A percentile compares a stretch with the other conserved stretches of the same genome.
These are phyloP conservation scores for Aplysia californica DNA, from an alignment of 1,140 invertebrate genomes.

Conservation along the genomic window DNA sequence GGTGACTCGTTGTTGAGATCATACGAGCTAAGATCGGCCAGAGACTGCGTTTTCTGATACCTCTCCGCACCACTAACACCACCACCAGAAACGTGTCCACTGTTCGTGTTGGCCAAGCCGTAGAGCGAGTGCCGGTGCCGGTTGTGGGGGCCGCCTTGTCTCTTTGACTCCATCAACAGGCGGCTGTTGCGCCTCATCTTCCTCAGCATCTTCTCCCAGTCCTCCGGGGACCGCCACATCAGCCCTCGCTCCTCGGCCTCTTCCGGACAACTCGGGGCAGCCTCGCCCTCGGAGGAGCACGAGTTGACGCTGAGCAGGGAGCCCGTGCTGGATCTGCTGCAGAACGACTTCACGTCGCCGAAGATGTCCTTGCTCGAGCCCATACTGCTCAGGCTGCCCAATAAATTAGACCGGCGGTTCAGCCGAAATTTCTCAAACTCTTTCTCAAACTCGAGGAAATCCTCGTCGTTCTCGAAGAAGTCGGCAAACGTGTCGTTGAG, in stretches of 20 bases:
- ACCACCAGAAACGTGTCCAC: too few species aligned
- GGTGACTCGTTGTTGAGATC: too few species aligned
- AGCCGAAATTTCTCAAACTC: conserved; percentile 57
- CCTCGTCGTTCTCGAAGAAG: conserved; percentile 61
- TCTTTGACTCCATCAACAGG: too few species aligned
- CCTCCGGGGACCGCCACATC: conserved; percentile 54
- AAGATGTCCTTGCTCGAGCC: conserved; percentile 56
- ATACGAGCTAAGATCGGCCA: conserved; percentile 17
- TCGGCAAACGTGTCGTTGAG: conserved; percentile 55
- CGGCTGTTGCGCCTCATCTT: conserved; percentile 52
- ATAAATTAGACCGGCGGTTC: conserved; percentile 45
- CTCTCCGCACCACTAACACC: background rate
- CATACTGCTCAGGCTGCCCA: conserved; percentile 41
- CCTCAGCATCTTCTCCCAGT: conserved; percentile 58
- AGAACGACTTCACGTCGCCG: conserved; percentile 57
- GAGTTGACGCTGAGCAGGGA: background rate
- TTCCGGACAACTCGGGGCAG: conserved; percentile 8
- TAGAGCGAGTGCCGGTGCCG: background rate
- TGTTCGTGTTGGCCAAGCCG: background rate
- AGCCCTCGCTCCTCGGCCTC: background rate
- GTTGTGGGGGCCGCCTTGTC: background rate
- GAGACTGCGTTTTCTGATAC: conserved; percentile 15
- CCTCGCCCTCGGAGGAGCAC: conserved; percentile 8
- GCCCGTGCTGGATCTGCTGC: conserved; percentile 44
- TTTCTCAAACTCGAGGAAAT: conserved; percentile 59